phyloP scores from a whole-genome alignment of 1,140 invertebrate genomes.

The Drosophila murphyi region DNA sequence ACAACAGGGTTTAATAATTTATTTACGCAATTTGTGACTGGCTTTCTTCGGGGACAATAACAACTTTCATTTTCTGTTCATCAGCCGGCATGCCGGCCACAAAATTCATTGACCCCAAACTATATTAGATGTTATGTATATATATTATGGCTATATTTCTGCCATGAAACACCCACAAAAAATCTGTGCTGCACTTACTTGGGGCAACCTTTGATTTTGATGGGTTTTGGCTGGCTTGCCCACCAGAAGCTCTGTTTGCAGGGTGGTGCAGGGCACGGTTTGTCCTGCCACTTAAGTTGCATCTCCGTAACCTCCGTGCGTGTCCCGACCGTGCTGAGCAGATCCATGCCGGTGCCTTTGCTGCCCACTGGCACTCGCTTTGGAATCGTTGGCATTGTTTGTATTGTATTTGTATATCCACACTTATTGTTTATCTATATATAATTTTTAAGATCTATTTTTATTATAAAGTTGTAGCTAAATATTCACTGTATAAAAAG shows the following conservation, averaged over 20 bases:
- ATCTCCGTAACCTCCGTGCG: conserved; percentile 77
- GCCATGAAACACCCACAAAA: not conserved
- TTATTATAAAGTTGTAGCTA: conserved; percentile 23
- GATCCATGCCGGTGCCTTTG: conserved; percentile 54
- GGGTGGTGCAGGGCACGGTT: conserved; percentile 71
- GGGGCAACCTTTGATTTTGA: conserved; percentile 79
- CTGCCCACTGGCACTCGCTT: conserved; percentile 53
- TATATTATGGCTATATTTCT: not conserved
- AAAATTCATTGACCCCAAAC: conserved; percentile 62
- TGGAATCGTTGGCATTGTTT: conserved; percentile 73
- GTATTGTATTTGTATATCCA: conserved; percentile 7
- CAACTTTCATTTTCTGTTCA: conserved; percentile 54
- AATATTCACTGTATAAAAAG: conserved; percentile 59
- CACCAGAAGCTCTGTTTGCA: conserved; percentile 81
- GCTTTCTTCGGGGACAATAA: conserved; percentile 22
- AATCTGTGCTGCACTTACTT: conserved; percentile 66
- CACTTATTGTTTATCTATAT: conserved; percentile 44
- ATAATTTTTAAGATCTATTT: conserved; percentile 36
- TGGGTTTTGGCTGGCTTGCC: conserved; percentile 77
- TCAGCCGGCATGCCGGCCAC: conserved; percentile 17
- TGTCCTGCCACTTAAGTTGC: conserved; percentile 76
- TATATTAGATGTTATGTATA: not conserved
- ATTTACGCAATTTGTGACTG: conserved; percentile 80
- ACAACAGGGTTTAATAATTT: conserved; percentile 62
- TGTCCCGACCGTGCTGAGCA: conserved; percentile 58